Conservation (phyloP, 2,797 vertebrate genomes). For the Antrozous pallidus region DNA sequence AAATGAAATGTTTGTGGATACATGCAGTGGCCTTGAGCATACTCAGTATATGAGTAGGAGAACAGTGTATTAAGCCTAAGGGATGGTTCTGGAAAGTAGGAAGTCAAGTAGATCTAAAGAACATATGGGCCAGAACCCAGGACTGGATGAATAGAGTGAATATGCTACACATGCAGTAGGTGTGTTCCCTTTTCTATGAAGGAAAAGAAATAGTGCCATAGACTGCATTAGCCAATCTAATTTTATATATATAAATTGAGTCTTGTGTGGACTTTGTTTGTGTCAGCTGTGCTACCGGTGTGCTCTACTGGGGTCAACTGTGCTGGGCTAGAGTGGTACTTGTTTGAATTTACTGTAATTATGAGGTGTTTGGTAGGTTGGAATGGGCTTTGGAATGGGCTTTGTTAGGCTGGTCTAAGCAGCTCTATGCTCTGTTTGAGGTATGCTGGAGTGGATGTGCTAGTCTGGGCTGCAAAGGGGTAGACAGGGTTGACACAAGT, state of each 20-base stretch:
- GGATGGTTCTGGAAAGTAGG: neutral
- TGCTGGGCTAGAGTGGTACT: neutral
- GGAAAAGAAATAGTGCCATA: neutral
- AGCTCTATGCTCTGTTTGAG: neutral
- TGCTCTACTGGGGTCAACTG: neutral
- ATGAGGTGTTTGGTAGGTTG: neutral
- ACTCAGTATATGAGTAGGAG: neutral
- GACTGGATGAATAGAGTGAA: neutral
- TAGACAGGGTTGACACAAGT: neutral
- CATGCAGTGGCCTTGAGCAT: neutral
- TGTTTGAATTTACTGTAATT: neutral
- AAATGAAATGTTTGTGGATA: conserved; percentile 37
- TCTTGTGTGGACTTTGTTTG: neutral
- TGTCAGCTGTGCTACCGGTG: neutral
- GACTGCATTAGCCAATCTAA: neutral
- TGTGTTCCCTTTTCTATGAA: neutral
- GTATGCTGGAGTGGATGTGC: neutral
- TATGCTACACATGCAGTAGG: neutral
- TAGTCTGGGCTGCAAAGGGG: neutral
- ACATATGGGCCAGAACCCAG: neutral
- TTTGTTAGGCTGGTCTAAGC: neutral
- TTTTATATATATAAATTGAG: neutral
- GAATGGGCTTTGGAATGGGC: neutral
- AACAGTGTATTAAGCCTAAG: neutral
- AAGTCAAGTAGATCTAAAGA: neutral